Percentiles rank a stretch among this genome's conserved stretches.
These are phyloP conservation scores for Uloborus diversus DNA, from an alignment of 1,140 invertebrate genomes.

Conservation along the genomic window DNA sequence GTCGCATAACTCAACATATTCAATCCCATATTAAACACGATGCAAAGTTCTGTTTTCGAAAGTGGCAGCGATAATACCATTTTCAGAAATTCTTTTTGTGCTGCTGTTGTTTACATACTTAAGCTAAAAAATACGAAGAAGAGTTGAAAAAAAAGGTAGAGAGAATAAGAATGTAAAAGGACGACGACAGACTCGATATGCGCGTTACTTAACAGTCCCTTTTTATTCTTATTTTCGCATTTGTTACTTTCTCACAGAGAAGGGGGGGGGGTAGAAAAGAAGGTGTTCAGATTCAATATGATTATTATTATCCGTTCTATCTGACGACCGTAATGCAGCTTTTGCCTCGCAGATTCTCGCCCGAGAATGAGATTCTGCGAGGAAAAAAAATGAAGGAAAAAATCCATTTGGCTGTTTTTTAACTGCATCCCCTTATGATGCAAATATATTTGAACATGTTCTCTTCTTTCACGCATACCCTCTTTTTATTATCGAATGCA, in stretches of 20 bases:
- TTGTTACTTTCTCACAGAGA: not conserved
- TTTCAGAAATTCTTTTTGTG: slow-evolving; percentile 27
- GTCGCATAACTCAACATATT: slow-evolving; percentile 34
- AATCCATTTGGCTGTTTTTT: slow-evolving; percentile 37
- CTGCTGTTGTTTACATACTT: slow-evolving; percentile 35
- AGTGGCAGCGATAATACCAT: slow-evolving; percentile 39
- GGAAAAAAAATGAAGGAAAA: not conserved
- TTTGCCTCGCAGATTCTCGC: not conserved
- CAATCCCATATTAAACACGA: slow-evolving; percentile 36
- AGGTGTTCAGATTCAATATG: slow-evolving; percentile 38
- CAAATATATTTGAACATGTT: not conserved
- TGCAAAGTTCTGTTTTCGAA: slow-evolving; percentile 13
- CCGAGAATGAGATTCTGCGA: not conserved
- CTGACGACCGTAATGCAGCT: slow-evolving; percentile 7
- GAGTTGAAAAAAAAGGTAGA: not conserved
- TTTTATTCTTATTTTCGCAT: not conserved
- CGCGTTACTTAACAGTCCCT: not conserved
- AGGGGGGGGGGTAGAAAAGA: not conserved
- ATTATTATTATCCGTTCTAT: slow-evolving; percentile 32
- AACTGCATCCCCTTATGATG: not conserved
- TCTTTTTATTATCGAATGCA: too few relatives aligned
- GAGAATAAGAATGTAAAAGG: too few relatives aligned
- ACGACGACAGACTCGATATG: not conserved
- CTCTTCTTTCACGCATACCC: not conserved
- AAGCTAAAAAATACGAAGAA: not conserved